phyloP scores from a whole-genome alignment of 2,797 vertebrate genomes.

The Ptychobarbus kaznakovi region DNA sequence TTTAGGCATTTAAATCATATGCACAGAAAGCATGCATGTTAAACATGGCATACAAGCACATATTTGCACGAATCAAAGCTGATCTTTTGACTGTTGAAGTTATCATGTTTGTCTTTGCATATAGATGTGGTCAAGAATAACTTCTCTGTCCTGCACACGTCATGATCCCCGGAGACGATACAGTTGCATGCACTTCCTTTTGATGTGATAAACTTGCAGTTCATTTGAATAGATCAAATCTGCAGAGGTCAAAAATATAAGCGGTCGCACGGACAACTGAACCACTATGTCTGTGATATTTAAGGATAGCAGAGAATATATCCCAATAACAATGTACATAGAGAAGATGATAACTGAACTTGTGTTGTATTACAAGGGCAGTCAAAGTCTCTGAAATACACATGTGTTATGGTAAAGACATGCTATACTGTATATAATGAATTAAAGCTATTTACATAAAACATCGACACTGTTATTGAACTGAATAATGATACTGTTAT shows the following conservation, averaged over 20 bases:
- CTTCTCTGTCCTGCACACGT: conserved; percentile 8
- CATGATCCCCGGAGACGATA: conserved; percentile 26
- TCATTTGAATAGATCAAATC: conserved; percentile 57
- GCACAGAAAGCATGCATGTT: not conserved
- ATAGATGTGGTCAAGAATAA: conserved; percentile 32
- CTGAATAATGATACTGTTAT: not conserved
- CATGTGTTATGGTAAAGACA: not conserved
- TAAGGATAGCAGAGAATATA: not conserved
- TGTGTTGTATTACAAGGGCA: not conserved
- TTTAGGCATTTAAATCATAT: not conserved
- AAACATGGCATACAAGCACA: not conserved
- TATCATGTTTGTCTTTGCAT: conserved; percentile 37
- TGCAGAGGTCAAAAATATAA: conserved; percentile 52
- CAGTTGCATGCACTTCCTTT: conserved; percentile 57
- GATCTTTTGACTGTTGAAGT: conserved; percentile 10
- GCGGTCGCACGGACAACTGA: conserved; percentile 41
- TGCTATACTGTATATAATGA: not conserved
- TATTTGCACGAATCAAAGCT: not conserved
- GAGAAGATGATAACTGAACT: conserved; percentile 5
- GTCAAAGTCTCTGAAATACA: not conserved
- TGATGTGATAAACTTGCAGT: conserved; percentile 61
- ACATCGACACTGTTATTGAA: not conserved
- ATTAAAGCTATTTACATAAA: conserved; percentile 5
- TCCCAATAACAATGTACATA: not conserved
- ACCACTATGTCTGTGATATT: not conserved